Conservation (phyloP, 2,113 vertebrate genomes). For the Amblyornis subalaris region DNA sequence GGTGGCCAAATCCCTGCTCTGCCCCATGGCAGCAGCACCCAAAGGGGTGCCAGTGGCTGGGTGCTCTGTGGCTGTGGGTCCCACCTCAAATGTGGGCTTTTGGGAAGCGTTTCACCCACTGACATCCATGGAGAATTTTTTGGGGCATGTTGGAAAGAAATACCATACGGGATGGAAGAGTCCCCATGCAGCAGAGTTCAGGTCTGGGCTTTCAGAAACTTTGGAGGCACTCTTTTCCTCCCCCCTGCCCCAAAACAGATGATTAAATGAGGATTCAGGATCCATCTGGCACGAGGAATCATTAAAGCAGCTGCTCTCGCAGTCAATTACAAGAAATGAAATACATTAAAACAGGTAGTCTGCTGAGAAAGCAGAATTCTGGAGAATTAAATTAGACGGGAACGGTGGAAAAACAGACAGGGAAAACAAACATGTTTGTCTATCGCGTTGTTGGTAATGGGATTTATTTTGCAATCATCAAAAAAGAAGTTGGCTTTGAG, state of each 20-base stretch:
- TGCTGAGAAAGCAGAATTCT: conserved; percentile 58
- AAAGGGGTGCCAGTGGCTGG: not conserved
- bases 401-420: conserved; percentile 37
- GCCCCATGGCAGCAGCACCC: not conserved
- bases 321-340: conserved; percentile 54
- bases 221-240: not conserved
- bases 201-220: not conserved
- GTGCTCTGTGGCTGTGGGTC: not conserved
- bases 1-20: not conserved
- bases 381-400: conserved; percentile 18
- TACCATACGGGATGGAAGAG: not conserved
- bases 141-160: not conserved
- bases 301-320: conserved; percentile 21
- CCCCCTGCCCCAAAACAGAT: not conserved
- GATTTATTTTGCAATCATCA: conserved; percentile 1
- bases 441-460: not conserved
- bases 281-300: conserved; percentile 26
- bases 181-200: rapidly evolving
- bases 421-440: conserved; percentile 48
- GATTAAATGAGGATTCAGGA: conserved; percentile 28
- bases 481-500: not conserved
- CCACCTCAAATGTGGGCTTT: not conserved
- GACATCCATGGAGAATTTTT: not conserved
- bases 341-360: conserved; percentile 50
- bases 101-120: not conserved